Evolutionary conservation across 2,888 invertebrate genomes (phyloP), one percentile per base, ranked within the genome.

Genomic region (Autographa pulchrina): DNA sequence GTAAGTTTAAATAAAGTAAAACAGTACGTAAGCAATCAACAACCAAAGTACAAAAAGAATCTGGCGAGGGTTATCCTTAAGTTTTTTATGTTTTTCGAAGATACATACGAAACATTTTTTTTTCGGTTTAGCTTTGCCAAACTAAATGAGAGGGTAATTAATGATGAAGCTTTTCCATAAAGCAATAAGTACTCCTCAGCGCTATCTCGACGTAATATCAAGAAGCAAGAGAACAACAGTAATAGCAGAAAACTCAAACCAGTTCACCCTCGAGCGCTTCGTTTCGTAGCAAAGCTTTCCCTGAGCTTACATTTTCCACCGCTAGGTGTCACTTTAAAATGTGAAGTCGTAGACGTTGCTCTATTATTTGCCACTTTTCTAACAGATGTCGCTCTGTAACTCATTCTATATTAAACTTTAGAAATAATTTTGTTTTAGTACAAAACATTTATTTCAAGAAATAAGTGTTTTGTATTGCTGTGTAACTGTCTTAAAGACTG

Each of bases 341-440:
- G 6, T 43, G 9, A 60, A 16, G 58, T 25, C 4, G 41, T 7
- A 32, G 20, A 31, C 2, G 5, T 31, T 7, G 8, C 16, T 59
- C 20, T 14, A 56, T 9, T 41, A 35, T 54, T 63, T 8, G 13
- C 9, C 0, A 13, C 5, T 6, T 0, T 48, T 38, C 58, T 61
- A 68, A 58, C 20, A 78, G 78, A 78, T 82, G 78, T 56, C 78
- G 79, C 65, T 73, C 35, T 7, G 0, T 61, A 25, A 43, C 56
- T 4, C 20, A 20, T 25, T 25, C 25, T 56, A 25, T 25, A 25
- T n/a, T 25, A 25, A 25, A 25, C 25, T 25, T 25, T 1, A 25
- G 25, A 25, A 25, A 25, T 25, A 25, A 25, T 25, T 25, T 25
- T 25, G 25, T 25, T 25, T 25, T 25, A 25, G 25, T 25, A 2